Conservation (phyloP, 2,113 vertebrate species). For the Euleptes europaea region DNA sequence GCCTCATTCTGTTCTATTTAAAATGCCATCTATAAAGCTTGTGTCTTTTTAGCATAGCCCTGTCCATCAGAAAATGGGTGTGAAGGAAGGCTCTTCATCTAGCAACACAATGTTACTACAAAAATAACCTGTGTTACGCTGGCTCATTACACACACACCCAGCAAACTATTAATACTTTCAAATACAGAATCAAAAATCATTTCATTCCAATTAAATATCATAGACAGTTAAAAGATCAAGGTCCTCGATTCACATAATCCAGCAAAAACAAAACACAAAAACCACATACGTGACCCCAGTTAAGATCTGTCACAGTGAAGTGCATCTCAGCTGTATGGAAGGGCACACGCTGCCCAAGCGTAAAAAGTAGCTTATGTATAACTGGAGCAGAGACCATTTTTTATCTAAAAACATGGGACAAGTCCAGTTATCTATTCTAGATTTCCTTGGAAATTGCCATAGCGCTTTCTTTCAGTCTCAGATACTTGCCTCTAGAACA, state of each 20-base stretch:
- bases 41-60: constrained; percentile 1
- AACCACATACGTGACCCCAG: not conserved
- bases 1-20: constrained; percentile 1
- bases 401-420: not conserved
- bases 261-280: not conserved
- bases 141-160: not conserved
- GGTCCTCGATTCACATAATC: not conserved
- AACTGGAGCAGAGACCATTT: not conserved
- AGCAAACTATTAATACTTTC: constrained; percentile 11
- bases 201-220: not conserved
- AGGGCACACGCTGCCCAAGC: not conserved
- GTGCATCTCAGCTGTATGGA: not conserved
- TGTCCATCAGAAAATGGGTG: not conserved
- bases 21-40: not conserved
- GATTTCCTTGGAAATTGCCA: not conserved
- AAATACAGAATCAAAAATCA: not conserved
- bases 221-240: not conserved
- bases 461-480: not conserved
- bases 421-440: not conserved
- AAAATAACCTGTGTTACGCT: constrained; percentile 6
- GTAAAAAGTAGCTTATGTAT: not conserved
- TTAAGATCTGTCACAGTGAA: not conserved
- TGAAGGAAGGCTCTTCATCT: constrained; percentile 25
- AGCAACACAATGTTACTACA: constrained; percentile 19
- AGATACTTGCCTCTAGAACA: not conserved